These are phyloP conservation scores for Allacma fusca DNA, from an alignment of 2,888 invertebrate genomes.

Conservation along the genomic window DNA sequence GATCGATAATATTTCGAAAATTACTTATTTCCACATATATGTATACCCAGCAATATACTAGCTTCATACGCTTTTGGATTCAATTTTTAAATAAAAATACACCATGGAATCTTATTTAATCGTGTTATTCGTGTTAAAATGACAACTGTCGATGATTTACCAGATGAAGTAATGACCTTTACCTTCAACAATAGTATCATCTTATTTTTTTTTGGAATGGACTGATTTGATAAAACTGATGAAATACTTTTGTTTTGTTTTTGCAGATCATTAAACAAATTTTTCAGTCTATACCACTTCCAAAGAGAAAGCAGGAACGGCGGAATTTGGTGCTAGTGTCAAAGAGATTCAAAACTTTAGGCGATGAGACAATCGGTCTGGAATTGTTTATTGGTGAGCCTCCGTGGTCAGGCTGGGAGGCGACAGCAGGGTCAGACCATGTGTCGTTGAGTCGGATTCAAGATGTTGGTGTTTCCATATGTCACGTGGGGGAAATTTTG, in stretches of 20 bases:
- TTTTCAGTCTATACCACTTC: background rate
- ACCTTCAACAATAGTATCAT: too few species aligned
- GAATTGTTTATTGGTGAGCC: constrained; percentile 30
- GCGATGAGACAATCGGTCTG: constrained; percentile 16
- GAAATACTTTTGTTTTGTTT: too few species aligned
- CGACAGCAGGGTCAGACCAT: background rate
- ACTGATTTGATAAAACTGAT: too few species aligned
- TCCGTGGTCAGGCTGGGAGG: constrained; percentile 34
- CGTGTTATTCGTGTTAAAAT: background rate
- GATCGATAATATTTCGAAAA: too few species aligned
- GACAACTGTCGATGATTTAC: constrained; percentile 18
- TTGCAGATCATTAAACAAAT: constrained; percentile 32
- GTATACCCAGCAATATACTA: too few species aligned
- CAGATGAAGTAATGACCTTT: too few species aligned
- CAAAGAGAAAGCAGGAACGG: background rate
- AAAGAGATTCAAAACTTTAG: constrained; percentile 21
- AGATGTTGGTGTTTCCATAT: constrained; percentile 26
- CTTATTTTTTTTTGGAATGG: too few species aligned
- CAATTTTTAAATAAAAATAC: too few species aligned
- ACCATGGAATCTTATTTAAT: too few species aligned
- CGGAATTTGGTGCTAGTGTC: constrained; percentile 14
- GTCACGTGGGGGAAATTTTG: constrained; percentile 38
- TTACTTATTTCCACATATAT: too few species aligned
- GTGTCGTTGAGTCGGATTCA: constrained; percentile 20
- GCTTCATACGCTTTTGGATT: too few species aligned